Evolutionary conservation across 2,888 invertebrate genomes (phyloP).

Genomic region (Disparrhopalites patrizii): DNA sequence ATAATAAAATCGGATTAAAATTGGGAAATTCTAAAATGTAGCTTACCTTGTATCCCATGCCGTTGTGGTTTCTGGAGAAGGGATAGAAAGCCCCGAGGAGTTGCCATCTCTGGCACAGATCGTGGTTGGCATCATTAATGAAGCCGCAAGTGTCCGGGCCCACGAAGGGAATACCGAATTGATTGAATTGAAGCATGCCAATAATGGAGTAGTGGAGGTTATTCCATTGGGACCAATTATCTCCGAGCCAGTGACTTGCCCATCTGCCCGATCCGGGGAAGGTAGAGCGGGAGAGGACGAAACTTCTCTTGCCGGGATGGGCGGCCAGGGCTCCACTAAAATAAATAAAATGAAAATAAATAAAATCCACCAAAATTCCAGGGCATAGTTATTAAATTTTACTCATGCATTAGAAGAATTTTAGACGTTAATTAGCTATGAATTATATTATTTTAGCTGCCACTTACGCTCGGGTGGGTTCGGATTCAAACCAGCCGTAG

Average conservation of each 20-base stretch:
- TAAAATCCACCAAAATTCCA: no score
- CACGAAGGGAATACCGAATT: slow-evolving; percentile 49
- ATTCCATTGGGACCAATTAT: slow-evolving; percentile 33
- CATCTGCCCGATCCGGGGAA: slow-evolving; percentile 71
- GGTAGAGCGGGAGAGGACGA: slow-evolving; percentile 72
- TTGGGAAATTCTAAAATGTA: neutral
- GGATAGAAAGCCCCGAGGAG: slow-evolving; percentile 56
- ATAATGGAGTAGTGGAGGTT: slow-evolving; percentile 36
- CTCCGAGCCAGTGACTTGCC: slow-evolving; percentile 49
- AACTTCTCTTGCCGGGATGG: slow-evolving; percentile 59
- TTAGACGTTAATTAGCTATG: no score
- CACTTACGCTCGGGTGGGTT: slow-evolving; percentile 32
- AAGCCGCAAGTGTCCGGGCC: slow-evolving; percentile 50
- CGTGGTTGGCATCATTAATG: slow-evolving; percentile 49
- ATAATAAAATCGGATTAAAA: neutral
- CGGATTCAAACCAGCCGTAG: slow-evolving; percentile 57
- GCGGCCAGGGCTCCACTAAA: slow-evolving; percentile 1
- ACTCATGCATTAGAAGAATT: no score
- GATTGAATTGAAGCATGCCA: slow-evolving; percentile 52
- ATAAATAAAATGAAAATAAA: neutral
- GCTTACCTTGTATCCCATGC: slow-evolving; percentile 33
- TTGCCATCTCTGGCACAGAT: slow-evolving; percentile 56
- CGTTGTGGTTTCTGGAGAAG: slow-evolving; percentile 51
- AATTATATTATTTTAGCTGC: neutral
- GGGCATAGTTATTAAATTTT: no score